Conservation (phyloP, 2,797 vertebrate genomes). For the Crax fasciolata region DNA sequence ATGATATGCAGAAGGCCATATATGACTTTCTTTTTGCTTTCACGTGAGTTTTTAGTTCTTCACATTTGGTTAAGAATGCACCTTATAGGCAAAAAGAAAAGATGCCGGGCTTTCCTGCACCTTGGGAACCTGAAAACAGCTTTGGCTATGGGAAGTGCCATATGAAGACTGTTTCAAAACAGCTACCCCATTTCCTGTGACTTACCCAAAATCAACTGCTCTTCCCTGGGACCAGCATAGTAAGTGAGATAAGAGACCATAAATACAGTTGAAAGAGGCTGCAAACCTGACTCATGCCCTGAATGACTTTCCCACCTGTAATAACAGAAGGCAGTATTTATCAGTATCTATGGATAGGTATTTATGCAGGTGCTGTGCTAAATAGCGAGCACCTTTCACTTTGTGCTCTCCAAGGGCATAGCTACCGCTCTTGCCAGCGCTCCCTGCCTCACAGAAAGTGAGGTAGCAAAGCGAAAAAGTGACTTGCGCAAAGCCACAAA, state of each 20-base stretch:
- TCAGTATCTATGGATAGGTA: rapidly evolving
- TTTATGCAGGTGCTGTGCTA: background rate
- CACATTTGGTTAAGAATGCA: slow-evolving; percentile 21
- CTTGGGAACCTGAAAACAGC: background rate
- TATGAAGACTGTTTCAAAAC: background rate
- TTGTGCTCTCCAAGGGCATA: background rate
- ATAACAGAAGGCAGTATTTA: background rate
- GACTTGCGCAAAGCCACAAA: slow-evolving; percentile 14
- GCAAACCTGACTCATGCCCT: background rate
- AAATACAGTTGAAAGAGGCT: background rate
- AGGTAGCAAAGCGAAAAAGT: background rate
- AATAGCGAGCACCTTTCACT: background rate
- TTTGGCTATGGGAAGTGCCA: background rate
- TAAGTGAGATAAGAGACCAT: background rate
- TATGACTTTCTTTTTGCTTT: slow-evolving; percentile 2
- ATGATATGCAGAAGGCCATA: background rate
- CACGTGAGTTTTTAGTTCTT: background rate
- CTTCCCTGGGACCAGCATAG: background rate
- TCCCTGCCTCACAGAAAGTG: background rate
- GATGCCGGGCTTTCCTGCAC: background rate
- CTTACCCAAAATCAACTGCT: background rate
- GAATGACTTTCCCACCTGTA: background rate
- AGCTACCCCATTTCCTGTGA: background rate
- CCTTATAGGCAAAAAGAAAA: background rate
- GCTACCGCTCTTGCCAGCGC: background rate